Evolutionary conservation across 2,113 vertebrate species (phyloP).

Genomic region (Setophaga petechia): DNA sequence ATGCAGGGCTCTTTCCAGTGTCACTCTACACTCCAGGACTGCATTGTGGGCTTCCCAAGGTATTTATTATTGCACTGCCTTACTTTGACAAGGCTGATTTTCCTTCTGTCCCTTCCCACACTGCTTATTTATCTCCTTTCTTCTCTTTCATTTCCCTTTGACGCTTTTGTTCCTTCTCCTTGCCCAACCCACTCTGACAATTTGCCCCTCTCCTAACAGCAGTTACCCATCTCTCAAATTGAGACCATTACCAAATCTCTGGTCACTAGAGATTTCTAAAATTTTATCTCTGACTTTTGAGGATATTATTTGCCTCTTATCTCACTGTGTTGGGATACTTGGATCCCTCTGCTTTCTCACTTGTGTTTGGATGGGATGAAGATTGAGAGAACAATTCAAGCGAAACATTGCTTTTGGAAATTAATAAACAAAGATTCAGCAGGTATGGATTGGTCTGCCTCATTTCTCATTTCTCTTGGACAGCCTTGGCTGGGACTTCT

Average conservation of each 20-base stretch:
- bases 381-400: not conserved
- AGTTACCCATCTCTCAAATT: not conserved
- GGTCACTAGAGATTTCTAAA: not conserved
- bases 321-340: not conserved
- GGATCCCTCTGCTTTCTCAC: not conserved
- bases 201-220: not conserved
- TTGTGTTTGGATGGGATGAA: not conserved
- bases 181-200: not conserved
- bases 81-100: not conserved
- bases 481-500: not conserved
- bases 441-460: not conserved
- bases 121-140: not conserved
- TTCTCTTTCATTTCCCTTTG: not conserved
- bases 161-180: not conserved
- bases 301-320: not conserved
- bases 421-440: not conserved
- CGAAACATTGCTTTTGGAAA: not conserved
- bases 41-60: not conserved
- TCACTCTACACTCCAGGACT: not conserved
- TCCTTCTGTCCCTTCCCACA: not conserved
- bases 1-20: not conserved
- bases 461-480: not conserved
- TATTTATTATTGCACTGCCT: not conserved
- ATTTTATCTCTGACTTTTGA: not conserved
- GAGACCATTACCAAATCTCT: not conserved